Evolutionary conservation across 2,888 invertebrate species (phyloP).

Genomic region (Thera britannica): DNA sequence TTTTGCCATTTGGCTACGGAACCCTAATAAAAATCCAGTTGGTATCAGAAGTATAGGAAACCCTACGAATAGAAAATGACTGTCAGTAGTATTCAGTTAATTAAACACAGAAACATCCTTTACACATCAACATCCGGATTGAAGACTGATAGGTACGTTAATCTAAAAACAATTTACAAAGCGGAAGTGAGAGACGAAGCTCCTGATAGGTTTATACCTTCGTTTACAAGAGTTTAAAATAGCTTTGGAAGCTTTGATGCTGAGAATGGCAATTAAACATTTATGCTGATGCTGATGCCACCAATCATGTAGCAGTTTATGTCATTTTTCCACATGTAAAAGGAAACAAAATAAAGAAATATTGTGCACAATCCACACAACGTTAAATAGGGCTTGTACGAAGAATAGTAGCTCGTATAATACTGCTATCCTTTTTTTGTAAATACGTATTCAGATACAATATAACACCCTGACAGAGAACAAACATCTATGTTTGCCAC

Average conservation of each 20-base stretch:
- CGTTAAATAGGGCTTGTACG: no score
- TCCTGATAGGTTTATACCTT: constrained; percentile 3
- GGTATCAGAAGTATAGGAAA: no score
- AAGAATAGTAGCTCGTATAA: no score
- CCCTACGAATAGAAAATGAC: no score
- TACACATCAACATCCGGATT: not conserved
- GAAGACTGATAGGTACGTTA: not conserved
- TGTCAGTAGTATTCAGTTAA: not conserved
- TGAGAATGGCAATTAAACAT: not conserved
- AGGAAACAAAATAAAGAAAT: no score
- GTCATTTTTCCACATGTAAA: not conserved
- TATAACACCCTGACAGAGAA: no score
- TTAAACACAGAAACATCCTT: not conserved
- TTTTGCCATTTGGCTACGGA: no score
- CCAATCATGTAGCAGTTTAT: not conserved
- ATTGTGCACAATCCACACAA: no score
- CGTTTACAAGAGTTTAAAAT: constrained; percentile 8
- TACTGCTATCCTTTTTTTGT: no score
- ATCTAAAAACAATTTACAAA: constrained; percentile 1
- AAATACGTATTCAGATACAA: no score
- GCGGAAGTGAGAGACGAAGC: not conserved
- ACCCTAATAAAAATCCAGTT: no score
- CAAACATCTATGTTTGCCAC: no score
- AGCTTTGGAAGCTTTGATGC: not conserved
- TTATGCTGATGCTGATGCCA: not conserved